Percentiles rank a stretch among this genome's conserved stretches.
These are phyloP conservation scores for Crotalus tigris DNA, from an alignment of 2,113 vertebrate species.

Conservation along the genomic window DNA sequence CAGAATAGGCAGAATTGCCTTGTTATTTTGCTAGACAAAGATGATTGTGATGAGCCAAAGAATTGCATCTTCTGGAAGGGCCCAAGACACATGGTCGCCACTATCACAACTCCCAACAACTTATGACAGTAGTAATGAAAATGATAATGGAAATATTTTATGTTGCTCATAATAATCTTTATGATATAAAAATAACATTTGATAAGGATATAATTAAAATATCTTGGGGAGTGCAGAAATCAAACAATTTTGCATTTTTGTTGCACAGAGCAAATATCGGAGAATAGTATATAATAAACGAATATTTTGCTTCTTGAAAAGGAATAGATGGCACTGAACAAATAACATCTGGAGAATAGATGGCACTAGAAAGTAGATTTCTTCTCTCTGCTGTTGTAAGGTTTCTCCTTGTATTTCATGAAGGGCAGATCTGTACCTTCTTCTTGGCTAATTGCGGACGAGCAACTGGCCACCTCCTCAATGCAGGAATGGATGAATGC, in stretches of 20 bases:
- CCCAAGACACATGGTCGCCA: neutral
- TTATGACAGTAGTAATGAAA: neutral
- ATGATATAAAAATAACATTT: neutral
- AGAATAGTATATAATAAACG: neutral
- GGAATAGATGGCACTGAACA: neutral
- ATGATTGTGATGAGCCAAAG: neutral
- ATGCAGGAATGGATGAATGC: neutral
- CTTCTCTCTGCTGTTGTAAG: neutral
- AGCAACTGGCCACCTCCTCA: neutral
- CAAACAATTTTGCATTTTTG: neutral
- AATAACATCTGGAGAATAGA: neutral
- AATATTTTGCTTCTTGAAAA: neutral
- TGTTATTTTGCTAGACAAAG: neutral
- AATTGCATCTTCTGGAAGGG: neutral
- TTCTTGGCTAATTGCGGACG: neutral
- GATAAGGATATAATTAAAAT: neutral
- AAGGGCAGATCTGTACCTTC: neutral
- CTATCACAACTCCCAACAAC: neutral
- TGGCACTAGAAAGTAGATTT: neutral
- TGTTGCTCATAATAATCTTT: neutral
- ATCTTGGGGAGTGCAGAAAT: neutral
- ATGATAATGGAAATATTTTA: neutral
- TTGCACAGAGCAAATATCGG: neutral
- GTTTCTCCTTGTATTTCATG: neutral
- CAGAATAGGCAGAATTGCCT: neutral